Conservation (phyloP, 2,797 vertebrate species). For the Tolypeutes matacus region DNA sequence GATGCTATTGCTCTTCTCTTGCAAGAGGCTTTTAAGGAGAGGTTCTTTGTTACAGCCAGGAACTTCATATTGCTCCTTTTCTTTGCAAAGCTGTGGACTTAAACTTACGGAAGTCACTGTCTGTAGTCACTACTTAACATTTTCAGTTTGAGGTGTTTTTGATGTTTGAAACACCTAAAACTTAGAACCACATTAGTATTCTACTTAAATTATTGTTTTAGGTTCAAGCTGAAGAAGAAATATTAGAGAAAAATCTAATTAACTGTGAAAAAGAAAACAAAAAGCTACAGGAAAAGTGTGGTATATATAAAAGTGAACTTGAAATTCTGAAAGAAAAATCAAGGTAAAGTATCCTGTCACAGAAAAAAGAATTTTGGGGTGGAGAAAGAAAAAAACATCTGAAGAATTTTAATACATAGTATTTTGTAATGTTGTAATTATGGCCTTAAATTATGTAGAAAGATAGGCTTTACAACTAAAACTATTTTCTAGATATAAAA, state of each 20-base stretch:
- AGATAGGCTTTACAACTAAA: conserved; percentile 37
- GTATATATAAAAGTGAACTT: conserved; percentile 86
- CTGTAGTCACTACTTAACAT: conserved; percentile 38
- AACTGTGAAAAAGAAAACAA: conserved; percentile 88
- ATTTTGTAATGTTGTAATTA: conserved; percentile 58
- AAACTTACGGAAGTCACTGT: conserved; percentile 44
- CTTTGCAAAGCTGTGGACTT: background rate
- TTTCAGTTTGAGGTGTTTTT: conserved; percentile 16
- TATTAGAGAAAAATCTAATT: conserved; percentile 85
- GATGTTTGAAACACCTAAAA: conserved; percentile 49
- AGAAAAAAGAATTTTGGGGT: conserved; percentile 47
- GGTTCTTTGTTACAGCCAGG: background rate
- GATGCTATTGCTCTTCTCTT: background rate
- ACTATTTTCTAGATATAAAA: conserved; percentile 49
- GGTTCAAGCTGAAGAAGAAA: conserved; percentile 88
- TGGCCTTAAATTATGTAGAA: conserved; percentile 51
- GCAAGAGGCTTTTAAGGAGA: background rate
- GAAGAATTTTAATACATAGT: conserved; percentile 44
- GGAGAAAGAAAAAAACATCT: background rate
- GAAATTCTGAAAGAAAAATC: conserved; percentile 86
- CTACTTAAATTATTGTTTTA: conserved; percentile 82
- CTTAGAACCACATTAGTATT: conserved; percentile 28
- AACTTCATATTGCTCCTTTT: conserved; percentile 53
- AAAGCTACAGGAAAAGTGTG: conserved; percentile 86
- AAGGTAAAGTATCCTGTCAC: conserved; percentile 85